phyloP scores from a whole-genome alignment of 2,113 vertebrate genomes.

The Peromyscus leucopus region DNA sequence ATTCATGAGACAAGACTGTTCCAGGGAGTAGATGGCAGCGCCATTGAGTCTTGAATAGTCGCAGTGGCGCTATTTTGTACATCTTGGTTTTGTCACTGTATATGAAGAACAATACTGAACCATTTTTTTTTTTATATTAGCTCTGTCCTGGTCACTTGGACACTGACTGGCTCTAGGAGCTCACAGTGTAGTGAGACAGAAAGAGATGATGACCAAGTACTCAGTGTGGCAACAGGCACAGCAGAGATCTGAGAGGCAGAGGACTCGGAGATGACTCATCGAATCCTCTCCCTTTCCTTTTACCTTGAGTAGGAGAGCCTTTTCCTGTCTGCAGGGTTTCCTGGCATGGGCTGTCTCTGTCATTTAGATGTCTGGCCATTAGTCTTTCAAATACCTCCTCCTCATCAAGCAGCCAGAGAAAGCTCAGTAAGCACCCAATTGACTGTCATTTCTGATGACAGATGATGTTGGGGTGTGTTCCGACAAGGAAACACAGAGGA shows the following conservation, averaged over 20 bases:
- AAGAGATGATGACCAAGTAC: background rate
- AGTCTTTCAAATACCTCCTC: constrained; percentile 33
- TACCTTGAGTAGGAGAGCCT: background rate
- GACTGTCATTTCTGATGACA: background rate
- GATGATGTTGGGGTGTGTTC: background rate
- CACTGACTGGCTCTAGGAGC: background rate
- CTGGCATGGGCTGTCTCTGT: background rate
- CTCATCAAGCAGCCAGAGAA: background rate
- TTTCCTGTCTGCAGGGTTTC: background rate
- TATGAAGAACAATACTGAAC: background rate
- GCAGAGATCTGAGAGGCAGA: background rate
- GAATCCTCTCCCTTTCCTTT: background rate
- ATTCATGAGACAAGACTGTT: background rate
- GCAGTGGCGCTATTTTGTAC: background rate
- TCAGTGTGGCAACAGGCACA: background rate
- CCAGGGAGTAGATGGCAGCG: no score
- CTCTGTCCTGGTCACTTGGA: background rate
- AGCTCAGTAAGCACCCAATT: background rate
- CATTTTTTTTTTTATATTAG: background rate
- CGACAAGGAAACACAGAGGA: background rate
- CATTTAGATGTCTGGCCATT: background rate
- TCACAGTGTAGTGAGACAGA: background rate
- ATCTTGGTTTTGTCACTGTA: background rate
- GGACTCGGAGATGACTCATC: background rate
- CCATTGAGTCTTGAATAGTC: background rate